These are phyloP conservation scores for Eupeodes corollae DNA, from an alignment of 1,140 invertebrate species.

Conservation along the genomic window DNA sequence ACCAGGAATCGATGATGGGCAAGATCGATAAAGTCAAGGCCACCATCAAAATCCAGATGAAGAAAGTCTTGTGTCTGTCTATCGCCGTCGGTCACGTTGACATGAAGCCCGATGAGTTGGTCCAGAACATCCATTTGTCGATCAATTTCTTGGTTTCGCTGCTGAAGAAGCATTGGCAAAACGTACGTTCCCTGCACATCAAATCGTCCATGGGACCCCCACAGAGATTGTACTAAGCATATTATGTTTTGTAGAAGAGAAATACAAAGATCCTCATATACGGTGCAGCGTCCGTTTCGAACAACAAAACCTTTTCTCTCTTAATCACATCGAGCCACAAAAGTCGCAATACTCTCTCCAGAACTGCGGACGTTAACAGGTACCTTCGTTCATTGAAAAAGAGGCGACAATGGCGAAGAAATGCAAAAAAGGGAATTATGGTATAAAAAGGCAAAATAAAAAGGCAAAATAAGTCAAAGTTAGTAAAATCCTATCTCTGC, in stretches of 20 bases:
- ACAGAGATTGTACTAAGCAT: slow-evolving; percentile 93
- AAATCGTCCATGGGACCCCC: slow-evolving; percentile 98
- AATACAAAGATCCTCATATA: no score
- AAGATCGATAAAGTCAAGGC: slow-evolving; percentile 98
- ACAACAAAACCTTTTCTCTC: no score
- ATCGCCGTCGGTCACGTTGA: slow-evolving; percentile 97
- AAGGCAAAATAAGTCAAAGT: no score
- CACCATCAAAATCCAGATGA: slow-evolving; percentile 99
- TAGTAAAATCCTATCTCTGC: no score
- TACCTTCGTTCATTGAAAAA: no score
- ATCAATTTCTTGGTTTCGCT: slow-evolving; percentile 99
- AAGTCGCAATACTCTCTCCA: no score
- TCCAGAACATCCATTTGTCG: slow-evolving; percentile 90
- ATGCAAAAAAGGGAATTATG: no score
- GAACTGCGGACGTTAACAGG: no score
- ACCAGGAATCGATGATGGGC: slow-evolving; percentile 87
- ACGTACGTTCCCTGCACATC: slow-evolving; percentile 95
- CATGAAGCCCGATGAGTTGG: slow-evolving; percentile 90
- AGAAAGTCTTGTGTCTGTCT: slow-evolving; percentile 97
- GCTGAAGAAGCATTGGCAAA: slow-evolving; percentile 99
- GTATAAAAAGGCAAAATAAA: no score
- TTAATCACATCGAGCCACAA: no score
- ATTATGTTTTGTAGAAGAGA: background rate
- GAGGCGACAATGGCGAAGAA: no score
- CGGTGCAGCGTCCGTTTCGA: no score